Conservation (phyloP, 1,140 invertebrate genomes). For the Parapsyche elsis region DNA sequence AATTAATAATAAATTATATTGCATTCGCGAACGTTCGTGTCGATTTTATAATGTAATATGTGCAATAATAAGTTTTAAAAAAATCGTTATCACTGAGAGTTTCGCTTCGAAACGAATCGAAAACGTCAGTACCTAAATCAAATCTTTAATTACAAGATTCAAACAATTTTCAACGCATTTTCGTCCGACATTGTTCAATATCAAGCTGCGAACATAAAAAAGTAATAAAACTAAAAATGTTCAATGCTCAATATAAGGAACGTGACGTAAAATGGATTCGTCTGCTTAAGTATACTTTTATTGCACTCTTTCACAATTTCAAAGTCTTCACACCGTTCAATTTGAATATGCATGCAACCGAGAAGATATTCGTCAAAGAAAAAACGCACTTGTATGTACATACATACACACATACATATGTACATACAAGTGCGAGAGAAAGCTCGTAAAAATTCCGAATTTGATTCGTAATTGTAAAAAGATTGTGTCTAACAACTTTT, state of each 20-base stretch:
- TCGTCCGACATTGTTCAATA: too few species aligned
- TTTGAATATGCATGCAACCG: slow-evolving; percentile 15
- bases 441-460: not conserved
- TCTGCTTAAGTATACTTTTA: slow-evolving; percentile 32
- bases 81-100: not conserved
- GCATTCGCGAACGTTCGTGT: not conserved
- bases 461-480: not conserved
- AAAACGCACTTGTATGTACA: too few species aligned
- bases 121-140: not conserved
- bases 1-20: not conserved
- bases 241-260: slow-evolving; percentile 7
- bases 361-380: slow-evolving; percentile 15
- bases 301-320: slow-evolving; percentile 21
- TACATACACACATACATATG: not conserved
- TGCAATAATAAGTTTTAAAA: not conserved
- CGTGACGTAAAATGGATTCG: slow-evolving; percentile 28
- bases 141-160: not conserved
- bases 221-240: slow-evolving; percentile 21
- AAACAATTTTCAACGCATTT: too few species aligned
- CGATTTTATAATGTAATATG: not conserved
- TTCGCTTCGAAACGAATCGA: not conserved
- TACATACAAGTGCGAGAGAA: not conserved
- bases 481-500: not conserved
- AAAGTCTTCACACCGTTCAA: slow-evolving; percentile 6
- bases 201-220: not conserved